Base-by-base conservation (phyloP, 2,888 invertebrate genomes). In the Ormyrus pomaceus region DNA sequence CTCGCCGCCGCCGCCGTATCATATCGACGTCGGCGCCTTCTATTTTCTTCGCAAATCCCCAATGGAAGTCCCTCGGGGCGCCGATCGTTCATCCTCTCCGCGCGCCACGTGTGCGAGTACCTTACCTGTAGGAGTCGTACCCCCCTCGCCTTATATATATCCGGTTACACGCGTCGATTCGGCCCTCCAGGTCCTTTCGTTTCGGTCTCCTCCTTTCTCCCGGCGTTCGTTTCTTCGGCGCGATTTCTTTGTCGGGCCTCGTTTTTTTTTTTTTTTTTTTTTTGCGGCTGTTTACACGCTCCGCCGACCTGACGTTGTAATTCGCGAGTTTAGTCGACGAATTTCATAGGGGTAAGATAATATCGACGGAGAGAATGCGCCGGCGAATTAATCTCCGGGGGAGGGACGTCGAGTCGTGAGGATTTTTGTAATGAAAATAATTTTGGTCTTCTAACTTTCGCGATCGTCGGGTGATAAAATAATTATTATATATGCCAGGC, bases 51-150 rank as follows among this genome's bases (percentile, higher is more conserved):
- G 59, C 70, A 76, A 72, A 74, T 74, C 65, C 51, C 70, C 45
- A 65, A 65, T 74, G 74, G 77, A 68, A 81, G 56, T 66, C 74
- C 78, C 81, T 73, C 55, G 51, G 58, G 78, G 77, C 77, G 70
- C 77, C 62, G 76, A 64, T 74, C 75, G 61, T 62, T 61, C 66
- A 71, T 61, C 13, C 59, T 10, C 59, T 10, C 59, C 5, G 34
- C 34, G 5, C 13, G n/a, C 46, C 55, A 55, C 46, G 13, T 53
- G 51, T 51, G 48, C 10, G 19, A 10, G 8, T 62, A 7, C 53
- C 48, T 56, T 10, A 48, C 45, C 45, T 66, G 11, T 19, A 11
- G 19, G 65, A 48, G 61, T 50, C 46, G 51, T 0, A 1, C 51
- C n/a, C 65, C 51, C 46, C 68, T 53, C 65, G 62, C 45, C 46